Conservation (phyloP, 2,888 invertebrate genomes). For the Thera obeliscata region DNA sequence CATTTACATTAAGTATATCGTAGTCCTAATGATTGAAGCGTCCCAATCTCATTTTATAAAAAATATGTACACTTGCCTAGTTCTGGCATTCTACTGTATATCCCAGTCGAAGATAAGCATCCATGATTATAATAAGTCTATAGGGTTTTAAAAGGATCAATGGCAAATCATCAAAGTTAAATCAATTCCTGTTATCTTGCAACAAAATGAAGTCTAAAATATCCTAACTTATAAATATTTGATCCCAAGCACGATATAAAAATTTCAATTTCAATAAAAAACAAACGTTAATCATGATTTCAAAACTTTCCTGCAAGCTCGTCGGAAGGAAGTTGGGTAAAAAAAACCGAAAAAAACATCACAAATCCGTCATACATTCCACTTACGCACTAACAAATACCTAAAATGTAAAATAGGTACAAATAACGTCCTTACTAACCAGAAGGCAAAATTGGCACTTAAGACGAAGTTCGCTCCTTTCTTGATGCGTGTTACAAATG, state of each 20-base stretch:
- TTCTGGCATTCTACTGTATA: constrained; percentile 54
- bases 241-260: constrained; percentile 82
- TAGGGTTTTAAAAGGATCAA: constrained; percentile 50
- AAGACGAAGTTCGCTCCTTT: constrained; percentile 75
- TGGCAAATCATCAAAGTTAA: constrained; percentile 44
- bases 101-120: constrained; percentile 69
- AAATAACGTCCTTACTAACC: constrained; percentile 83
- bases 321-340: constrained; percentile 47
- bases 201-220: constrained; percentile 40
- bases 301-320: constrained; percentile 60
- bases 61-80: constrained; percentile 68
- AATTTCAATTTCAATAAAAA: constrained; percentile 43
- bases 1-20: constrained; percentile 60
- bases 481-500: constrained; percentile 60
- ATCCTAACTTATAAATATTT: constrained; percentile 78
- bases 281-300: constrained; percentile 49
- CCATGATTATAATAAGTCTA: constrained; percentile 67
- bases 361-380: constrained; percentile 72
- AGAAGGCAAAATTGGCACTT: constrained; percentile 86
- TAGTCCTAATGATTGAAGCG: constrained; percentile 58
- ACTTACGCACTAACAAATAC: constrained; percentile 81
- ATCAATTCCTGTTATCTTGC: constrained; percentile 42
- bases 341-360: constrained; percentile 51
- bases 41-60: constrained; percentile 53
- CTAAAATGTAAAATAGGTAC: constrained; percentile 81